Evolutionary conservation across 2,797 vertebrate genomes (phyloP).

Genomic region (Sebastes cheni): DNA sequence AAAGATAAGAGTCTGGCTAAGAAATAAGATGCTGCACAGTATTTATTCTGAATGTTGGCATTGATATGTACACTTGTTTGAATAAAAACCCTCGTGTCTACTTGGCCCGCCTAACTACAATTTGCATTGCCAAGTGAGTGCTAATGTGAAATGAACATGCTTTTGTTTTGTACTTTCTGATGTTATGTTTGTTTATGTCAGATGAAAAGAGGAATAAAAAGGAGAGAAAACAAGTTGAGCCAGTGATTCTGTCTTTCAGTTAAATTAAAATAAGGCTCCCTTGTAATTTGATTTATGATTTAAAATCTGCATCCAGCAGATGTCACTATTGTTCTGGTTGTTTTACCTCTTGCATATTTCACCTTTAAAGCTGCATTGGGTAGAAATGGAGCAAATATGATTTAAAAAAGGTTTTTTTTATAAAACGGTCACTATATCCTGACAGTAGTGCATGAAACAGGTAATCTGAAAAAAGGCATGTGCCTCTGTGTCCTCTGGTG

Average conservation of each 20-base stretch:
- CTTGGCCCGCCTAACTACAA: conserved; percentile 6
- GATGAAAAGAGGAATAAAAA: conserved; percentile 57
- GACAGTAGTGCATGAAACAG: no score
- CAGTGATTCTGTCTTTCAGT: neutral
- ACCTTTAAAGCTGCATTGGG: neutral
- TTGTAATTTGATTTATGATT: neutral
- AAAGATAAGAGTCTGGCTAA: conserved; percentile 10
- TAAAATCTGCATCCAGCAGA: conserved; percentile 48
- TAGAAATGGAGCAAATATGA: no score
- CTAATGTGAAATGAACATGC: conserved; percentile 44
- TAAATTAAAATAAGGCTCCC: neutral
- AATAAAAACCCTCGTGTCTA: conserved; percentile 5
- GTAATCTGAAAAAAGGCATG: no score
- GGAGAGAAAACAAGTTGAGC: neutral
- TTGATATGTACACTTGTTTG: conserved; percentile 9
- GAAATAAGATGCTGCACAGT: conserved; percentile 25
- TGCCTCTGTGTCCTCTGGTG: no score
- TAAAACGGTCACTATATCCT: no score
- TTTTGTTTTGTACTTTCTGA: conserved; percentile 63
- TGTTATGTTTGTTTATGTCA: conserved; percentile 54
- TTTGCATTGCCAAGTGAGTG: conserved; percentile 36
- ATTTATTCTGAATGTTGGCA: conserved; percentile 36
- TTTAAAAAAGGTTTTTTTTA: no score
- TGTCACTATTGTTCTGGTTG: conserved; percentile 31
- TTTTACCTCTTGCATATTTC: neutral